phyloP scores from a whole-genome alignment of 2,797 vertebrate genomes.

The Hippopotamyrus pictus region DNA sequence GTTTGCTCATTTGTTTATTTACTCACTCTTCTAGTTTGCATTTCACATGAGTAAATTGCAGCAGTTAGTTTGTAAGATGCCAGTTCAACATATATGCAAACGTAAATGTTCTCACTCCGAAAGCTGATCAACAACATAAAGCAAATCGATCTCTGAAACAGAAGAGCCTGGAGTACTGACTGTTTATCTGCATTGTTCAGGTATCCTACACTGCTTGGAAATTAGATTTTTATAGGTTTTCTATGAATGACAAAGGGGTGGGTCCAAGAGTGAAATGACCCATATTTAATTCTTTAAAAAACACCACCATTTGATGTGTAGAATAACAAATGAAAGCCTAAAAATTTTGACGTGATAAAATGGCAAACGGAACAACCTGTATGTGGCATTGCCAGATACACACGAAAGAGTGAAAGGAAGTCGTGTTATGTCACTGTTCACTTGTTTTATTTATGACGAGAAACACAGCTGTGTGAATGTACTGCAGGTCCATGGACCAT shows the following conservation, averaged over 20 bases:
- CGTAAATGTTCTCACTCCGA: background rate
- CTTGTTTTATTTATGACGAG: background rate
- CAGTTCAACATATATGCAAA: background rate
- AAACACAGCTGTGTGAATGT: background rate
- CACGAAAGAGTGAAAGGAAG: background rate
- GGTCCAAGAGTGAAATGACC: background rate
- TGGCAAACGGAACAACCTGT: background rate
- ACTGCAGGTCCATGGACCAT: background rate
- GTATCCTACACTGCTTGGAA: background rate
- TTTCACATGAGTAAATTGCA: background rate
- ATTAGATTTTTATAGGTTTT: background rate
- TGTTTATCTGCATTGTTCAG: conserved; percentile 31
- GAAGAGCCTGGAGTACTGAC: conserved; percentile 46
- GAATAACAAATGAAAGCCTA: background rate
- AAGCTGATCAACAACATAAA: background rate
- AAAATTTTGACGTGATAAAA: background rate
- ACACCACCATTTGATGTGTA: background rate
- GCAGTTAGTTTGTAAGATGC: background rate
- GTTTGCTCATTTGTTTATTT: background rate
- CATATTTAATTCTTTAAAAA: background rate
- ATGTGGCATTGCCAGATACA: background rate
- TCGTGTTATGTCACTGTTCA: background rate
- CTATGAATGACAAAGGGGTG: background rate
- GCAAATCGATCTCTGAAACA: background rate
- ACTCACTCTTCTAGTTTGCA: background rate